phyloP scores from a whole-genome alignment of 2,888 invertebrate genomes.

The Sinodicranocentrus sp. region DNA sequence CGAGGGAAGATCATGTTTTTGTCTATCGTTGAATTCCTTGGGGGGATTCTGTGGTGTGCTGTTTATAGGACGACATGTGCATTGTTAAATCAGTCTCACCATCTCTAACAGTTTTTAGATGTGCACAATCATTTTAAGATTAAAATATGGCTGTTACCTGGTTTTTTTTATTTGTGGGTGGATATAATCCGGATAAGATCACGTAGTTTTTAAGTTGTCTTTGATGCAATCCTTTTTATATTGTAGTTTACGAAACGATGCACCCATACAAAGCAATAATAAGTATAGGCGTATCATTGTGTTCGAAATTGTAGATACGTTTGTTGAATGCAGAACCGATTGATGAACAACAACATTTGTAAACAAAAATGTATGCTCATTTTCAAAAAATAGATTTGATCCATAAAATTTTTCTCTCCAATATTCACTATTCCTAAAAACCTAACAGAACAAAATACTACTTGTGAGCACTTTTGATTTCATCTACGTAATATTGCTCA shows the following conservation, averaged over 20 bases:
- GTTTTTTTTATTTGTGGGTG: neutral
- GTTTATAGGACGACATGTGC: neutral
- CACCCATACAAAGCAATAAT: too few relatives aligned
- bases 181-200: conserved; percentile 43
- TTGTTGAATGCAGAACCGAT: neutral
- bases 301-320: too few relatives aligned
- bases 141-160: neutral
- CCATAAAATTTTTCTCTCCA: neutral
- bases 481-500: too few relatives aligned
- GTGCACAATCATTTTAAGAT: too few relatives aligned
- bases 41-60: too few relatives aligned
- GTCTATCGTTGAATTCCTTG: too few relatives aligned
- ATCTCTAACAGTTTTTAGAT: too few relatives aligned
- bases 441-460: conserved; percentile 15
- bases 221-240: conserved; percentile 35
- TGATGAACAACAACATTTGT: neutral
- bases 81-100: neutral
- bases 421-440: neutral
- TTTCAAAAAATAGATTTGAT: conserved; percentile 46
- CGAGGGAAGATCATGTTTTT: neutral
- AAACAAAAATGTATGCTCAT: conserved; percentile 37
- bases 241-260: too few relatives aligned
- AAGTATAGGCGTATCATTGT: neutral
- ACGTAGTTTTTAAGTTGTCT: neutral
- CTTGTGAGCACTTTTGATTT: conserved; percentile 2